phyloP scores from a whole-genome alignment of 2,797 vertebrate species.

The Coregonus ussuriensis region DNA sequence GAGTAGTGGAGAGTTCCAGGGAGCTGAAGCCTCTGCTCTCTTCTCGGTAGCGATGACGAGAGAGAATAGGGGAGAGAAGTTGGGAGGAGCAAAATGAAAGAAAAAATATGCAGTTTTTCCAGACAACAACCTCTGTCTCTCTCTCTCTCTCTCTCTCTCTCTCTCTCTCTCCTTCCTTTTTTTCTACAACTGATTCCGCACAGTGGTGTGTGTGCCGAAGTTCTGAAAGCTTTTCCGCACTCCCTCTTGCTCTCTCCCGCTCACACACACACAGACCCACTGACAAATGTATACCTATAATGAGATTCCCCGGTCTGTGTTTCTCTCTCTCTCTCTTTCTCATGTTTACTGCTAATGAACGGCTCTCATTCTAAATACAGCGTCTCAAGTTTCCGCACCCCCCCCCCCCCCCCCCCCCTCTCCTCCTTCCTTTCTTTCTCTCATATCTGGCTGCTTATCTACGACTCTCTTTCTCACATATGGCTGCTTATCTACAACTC shows the following conservation, averaged over 20 bases:
- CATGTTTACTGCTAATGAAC: constrained; percentile 26
- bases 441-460: no score
- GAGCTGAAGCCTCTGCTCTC: constrained; percentile 49
- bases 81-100: constrained; percentile 10
- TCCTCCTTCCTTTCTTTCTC: not conserved
- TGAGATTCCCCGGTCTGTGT: constrained; percentile 35
- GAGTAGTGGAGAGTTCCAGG: constrained; percentile 63
- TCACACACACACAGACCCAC: constrained; percentile 16
- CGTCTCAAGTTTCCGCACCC: constrained; percentile 21
- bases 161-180: no score
- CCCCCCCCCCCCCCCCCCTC: constrained; percentile 8
- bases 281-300: constrained; percentile 53
- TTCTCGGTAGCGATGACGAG: constrained; percentile 55
- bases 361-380: constrained; percentile 41
- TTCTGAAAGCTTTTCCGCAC: constrained; percentile 22
- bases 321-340: no score
- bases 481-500: constrained; percentile 38
- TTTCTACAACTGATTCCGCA: not conserved
- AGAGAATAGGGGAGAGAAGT: constrained; percentile 55
- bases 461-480: constrained; percentile 34
- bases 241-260: not conserved
- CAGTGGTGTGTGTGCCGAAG: constrained; percentile 4
- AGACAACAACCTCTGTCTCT: constrained; percentile 45
- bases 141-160: constrained; percentile 8
- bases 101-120: constrained; percentile 22